Conservation (phyloP, 1,140 invertebrate genomes). For the Monochamus saltuarius region DNA sequence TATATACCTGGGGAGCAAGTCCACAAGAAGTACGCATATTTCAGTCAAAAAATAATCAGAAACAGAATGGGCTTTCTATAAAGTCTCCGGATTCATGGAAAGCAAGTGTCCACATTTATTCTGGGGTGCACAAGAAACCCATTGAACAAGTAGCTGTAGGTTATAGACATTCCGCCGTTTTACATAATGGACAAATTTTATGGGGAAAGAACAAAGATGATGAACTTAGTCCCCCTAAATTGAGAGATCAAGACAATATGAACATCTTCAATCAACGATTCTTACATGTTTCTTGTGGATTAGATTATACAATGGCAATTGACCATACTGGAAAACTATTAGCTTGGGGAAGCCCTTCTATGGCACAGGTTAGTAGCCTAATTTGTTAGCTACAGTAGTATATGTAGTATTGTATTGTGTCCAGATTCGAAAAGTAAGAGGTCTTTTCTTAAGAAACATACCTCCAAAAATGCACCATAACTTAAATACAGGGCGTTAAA, state of each 20-base stretch:
- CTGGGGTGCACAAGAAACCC: slow-evolving; percentile 33
- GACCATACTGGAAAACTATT: slow-evolving; percentile 59
- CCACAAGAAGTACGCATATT: slow-evolving; percentile 69
- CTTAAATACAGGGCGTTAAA: no score
- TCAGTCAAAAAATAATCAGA: slow-evolving; percentile 42
- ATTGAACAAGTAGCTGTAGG: slow-evolving; percentile 48
- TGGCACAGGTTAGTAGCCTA: slow-evolving; percentile 59
- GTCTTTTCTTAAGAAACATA: no score
- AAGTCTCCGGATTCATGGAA: slow-evolving; percentile 45
- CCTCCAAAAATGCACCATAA: no score
- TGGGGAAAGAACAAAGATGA: slow-evolving; percentile 48
- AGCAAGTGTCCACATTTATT: slow-evolving; percentile 41
- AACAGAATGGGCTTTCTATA: slow-evolving; percentile 33
- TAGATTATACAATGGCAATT: slow-evolving; percentile 70
- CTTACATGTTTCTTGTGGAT: slow-evolving; percentile 63
- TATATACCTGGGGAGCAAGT: slow-evolving; percentile 78
- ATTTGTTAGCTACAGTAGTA: no score
- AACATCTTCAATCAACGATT: slow-evolving; percentile 41
- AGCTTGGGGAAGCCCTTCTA: slow-evolving; percentile 66
- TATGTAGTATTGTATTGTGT: no score
- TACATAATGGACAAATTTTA: slow-evolving; percentile 27
- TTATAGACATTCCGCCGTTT: slow-evolving; percentile 29
- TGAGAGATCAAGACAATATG: slow-evolving; percentile 39
- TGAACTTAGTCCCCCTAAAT: slow-evolving; percentile 43
- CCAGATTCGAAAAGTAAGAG: no score